These are phyloP conservation scores for mouse (Mus musculus) DNA, from an alignment of 2,113 vertebrate species.

Conservation along the genomic window DNA sequence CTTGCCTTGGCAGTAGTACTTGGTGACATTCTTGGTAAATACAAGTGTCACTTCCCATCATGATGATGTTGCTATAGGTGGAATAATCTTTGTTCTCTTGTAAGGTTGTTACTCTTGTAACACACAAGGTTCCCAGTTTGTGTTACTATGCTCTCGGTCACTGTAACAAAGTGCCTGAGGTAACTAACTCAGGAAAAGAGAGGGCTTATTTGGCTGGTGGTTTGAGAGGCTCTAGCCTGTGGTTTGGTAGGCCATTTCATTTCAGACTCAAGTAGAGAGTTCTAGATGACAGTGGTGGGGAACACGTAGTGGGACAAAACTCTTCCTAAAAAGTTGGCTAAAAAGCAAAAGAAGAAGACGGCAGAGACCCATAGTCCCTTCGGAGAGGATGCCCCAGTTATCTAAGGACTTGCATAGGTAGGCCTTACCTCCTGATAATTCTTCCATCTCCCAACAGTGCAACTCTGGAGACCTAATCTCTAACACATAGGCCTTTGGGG, in stretches of 20 bases:
- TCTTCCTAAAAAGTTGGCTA: background rate
- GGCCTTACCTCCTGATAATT: no score
- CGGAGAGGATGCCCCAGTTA: background rate
- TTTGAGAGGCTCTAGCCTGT: background rate
- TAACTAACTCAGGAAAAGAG: background rate
- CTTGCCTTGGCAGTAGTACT: constrained; percentile 45
- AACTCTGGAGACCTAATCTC: background rate
- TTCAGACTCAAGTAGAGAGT: background rate
- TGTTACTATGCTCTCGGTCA: background rate
- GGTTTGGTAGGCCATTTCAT: background rate
- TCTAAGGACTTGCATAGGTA: background rate
- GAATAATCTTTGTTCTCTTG: background rate
- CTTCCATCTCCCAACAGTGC: background rate
- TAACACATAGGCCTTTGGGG: background rate
- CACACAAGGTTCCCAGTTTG: background rate
- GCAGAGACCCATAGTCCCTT: no score
- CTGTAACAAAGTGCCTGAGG: background rate
- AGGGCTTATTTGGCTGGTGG: background rate
- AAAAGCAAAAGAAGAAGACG: background rate
- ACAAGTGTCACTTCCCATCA: background rate
- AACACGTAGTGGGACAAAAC: background rate
- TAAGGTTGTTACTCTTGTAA: background rate
- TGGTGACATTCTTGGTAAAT: background rate
- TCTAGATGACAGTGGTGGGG: background rate
- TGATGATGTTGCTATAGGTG: background rate